phyloP scores from a whole-genome alignment of 2,113 vertebrate species.

The Phalacrocorax aristotelis region DNA sequence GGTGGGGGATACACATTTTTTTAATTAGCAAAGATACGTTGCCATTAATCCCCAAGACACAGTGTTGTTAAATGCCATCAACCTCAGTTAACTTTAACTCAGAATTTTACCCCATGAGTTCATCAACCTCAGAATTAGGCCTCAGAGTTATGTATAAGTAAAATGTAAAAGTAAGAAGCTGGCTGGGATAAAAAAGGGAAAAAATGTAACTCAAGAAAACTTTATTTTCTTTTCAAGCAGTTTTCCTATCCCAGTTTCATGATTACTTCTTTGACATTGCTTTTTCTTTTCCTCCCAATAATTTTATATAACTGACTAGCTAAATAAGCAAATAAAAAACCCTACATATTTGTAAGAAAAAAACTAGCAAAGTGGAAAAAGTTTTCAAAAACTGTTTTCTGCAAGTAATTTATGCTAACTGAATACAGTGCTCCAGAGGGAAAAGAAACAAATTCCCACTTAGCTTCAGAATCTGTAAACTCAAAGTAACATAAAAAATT shows the following conservation, averaged over 20 bases:
- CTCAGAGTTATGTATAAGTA: background rate
- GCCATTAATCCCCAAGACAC: background rate
- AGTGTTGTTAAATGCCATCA: background rate
- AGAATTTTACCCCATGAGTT: background rate
- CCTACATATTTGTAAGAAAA: background rate
- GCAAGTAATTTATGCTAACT: background rate
- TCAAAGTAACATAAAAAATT: background rate
- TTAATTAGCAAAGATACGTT: background rate
- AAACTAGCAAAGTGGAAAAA: background rate
- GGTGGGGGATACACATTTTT: background rate
- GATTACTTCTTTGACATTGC: background rate
- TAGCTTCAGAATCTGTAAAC: background rate
- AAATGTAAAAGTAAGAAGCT: background rate
- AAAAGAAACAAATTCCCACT: background rate
- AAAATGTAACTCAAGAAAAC: background rate
- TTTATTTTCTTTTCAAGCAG: background rate
- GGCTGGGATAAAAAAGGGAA: too few species aligned
- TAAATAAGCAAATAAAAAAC: background rate
- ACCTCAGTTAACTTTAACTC: background rate
- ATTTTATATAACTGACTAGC: background rate
- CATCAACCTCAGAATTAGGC: background rate
- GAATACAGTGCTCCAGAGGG: background rate
- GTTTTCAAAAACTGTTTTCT: background rate
- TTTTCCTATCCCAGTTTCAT: background rate
- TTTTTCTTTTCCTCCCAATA: background rate